A percentile compares a stretch with the other conserved stretches of the same genome.
Conservation (phyloP, 2,113 vertebrate genomes). For the Nesoenas mayeri region DNA sequence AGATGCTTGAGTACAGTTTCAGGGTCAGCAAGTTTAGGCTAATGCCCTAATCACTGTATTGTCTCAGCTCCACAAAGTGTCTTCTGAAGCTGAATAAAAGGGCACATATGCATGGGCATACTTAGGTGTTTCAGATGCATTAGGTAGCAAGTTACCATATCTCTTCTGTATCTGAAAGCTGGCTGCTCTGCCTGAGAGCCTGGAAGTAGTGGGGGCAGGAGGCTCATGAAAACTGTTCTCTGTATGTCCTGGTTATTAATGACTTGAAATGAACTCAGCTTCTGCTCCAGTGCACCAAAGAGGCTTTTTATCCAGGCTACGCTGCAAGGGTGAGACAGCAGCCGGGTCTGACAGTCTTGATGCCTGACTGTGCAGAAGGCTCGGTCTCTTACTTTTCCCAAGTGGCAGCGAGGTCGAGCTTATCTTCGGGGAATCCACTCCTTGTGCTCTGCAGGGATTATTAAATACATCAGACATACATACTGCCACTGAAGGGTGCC, state of each 20-base stretch:
- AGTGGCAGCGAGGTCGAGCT: background rate
- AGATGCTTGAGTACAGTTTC: background rate
- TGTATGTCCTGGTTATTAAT: background rate
- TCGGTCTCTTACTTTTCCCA: background rate
- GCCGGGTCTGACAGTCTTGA: background rate
- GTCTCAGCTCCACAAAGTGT: background rate
- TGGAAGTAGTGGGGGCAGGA: background rate
- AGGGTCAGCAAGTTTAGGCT: background rate
- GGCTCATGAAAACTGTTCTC: background rate
- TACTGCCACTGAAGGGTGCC: background rate
- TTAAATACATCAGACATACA: background rate
- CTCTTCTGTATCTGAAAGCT: background rate
- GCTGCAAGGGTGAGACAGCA: background rate
- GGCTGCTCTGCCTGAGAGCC: background rate
- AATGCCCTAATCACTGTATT: background rate
- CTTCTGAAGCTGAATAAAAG: background rate
- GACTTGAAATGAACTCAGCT: background rate
- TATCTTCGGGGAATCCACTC: background rate
- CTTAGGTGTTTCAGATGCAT: background rate
- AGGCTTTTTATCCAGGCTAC: background rate
- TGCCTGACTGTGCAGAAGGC: background rate
- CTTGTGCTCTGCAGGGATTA: conserved; percentile 9
- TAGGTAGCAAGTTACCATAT: background rate
- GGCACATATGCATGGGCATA: accelerated
- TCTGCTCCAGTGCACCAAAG: background rate